Base-by-base conservation (phyloP, 2,797 vertebrate species). In the Coccyzus lansbergi region DNA sequence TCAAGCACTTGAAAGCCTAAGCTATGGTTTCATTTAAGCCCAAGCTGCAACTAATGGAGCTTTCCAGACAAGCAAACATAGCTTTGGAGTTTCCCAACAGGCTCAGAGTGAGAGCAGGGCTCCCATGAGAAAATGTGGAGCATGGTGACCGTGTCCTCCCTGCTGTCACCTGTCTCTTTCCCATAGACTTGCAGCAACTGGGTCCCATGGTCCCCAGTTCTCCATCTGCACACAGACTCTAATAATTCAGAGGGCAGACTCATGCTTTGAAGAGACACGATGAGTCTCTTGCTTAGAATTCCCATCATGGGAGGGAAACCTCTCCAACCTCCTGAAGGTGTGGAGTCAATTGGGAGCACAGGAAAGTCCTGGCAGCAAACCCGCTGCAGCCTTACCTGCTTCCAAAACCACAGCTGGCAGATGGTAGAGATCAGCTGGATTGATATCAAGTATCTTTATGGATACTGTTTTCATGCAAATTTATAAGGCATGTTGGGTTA, bases 51-150 rank as follows among this genome's bases (percentile, higher is more conserved):
- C n/a, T 38, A 59, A 10, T 60, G 46, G 64, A 71, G 25, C 6
- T 69, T 63, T 72, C 26, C 38, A 59, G 34, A 15, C 5, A 16
- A 51, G 6, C 42, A 52, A 4, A 33, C 15, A 6, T 7, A 26
- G 10, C 24, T 63, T 75, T 5, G 31, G 28, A 38, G 6, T 38
- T 77, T 49, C 25, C 13, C 44, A 18, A 1, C 20, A 26, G 59
- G 33, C 53, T 76, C 33, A 14, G 29, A 33, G n/a, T 13, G 48
- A 81, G 46, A 0, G 1, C 20, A 62, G 28, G 62, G 33, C 22
- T 83, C 36, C 68, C 1, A 0, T 1, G 14, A 55, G 64, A 67
- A 70, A 59, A 62, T 18, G 12, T 0, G 0, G 26, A 24, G 18
- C 1, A 0, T 0, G 2, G 29, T 38, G 44, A 33, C 58, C 71